Conservation (phyloP, 1,140 invertebrate genomes). For the Hylaeus volcanicus region DNA sequence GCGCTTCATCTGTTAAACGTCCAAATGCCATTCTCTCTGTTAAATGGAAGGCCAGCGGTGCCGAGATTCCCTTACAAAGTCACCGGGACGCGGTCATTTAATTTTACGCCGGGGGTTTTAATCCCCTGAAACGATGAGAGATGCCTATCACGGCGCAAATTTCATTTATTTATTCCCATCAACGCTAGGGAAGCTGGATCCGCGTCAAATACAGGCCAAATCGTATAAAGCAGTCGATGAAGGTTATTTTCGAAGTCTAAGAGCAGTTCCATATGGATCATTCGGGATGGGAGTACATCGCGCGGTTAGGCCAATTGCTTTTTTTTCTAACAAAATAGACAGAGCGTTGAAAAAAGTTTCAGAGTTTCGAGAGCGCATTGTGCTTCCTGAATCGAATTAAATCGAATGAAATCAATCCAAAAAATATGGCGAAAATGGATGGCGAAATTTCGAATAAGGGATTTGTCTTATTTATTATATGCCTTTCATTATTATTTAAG, state of each 20-base stretch:
- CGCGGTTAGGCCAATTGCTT: no score
- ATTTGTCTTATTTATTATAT: no score
- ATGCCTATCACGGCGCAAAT: background rate
- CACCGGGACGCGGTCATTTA: constrained; percentile 11
- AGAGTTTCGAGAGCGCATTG: no score
- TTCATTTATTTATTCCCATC: background rate
- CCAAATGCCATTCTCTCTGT: constrained; percentile 3
- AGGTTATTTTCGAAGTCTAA: background rate
- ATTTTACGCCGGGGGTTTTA: constrained; percentile 4
- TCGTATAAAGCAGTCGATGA: background rate
- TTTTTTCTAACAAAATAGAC: no score
- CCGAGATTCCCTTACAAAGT: background rate
- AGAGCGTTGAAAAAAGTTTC: no score
- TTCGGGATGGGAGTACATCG: no score
- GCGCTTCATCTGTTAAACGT: constrained; percentile 27
- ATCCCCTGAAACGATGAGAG: background rate
- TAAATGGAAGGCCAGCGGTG: background rate
- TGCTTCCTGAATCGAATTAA: no score
- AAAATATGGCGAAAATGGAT: no score
- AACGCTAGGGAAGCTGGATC: no score
- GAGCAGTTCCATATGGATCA: background rate
- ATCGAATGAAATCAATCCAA: no score
- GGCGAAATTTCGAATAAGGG: no score
- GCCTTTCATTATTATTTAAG: no score
- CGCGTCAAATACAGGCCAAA: background rate